Percentiles rank a stretch among this genome's conserved stretches.
Evolutionary conservation across 2,113 vertebrate genomes (phyloP).

Genomic region (Proterorhinus semilunaris): DNA sequence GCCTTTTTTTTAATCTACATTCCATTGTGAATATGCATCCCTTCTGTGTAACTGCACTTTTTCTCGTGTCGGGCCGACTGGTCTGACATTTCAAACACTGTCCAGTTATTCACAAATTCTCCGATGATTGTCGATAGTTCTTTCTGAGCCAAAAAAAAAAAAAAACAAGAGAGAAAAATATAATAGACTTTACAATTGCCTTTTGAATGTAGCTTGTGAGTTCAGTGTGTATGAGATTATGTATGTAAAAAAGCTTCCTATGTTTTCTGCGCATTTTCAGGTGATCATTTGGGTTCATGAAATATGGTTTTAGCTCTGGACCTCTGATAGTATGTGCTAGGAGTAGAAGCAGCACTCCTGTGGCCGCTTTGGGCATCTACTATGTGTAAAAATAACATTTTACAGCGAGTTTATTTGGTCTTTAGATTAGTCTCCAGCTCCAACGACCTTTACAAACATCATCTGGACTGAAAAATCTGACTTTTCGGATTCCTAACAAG

Average conservation of each 20-base stretch:
- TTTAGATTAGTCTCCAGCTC: too few relatives aligned
- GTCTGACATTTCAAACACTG: neutral
- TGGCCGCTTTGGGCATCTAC: too few relatives aligned
- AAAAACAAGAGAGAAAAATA: neutral
- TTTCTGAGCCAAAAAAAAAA: constrained; percentile 8
- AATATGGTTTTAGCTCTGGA: neutral
- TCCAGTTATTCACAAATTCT: neutral
- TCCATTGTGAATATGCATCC: neutral
- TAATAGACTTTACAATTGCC: neutral
- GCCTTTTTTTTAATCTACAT: neutral
- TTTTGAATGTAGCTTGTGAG: neutral
- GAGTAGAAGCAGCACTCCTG: neutral
- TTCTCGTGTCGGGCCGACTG: neutral
- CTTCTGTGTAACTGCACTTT: neutral
- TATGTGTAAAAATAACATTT: too few relatives aligned
- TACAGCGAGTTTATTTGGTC: too few relatives aligned
- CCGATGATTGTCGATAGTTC: neutral
- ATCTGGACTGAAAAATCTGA: neutral
- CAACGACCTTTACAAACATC: neutral
- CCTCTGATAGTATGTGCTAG: neutral
- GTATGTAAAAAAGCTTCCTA: neutral
- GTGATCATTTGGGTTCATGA: neutral
- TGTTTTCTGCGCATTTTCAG: neutral
- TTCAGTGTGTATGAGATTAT: neutral
- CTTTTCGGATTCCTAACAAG: neutral